phyloP scores from a whole-genome alignment of 2,797 vertebrate species.

The Anas flavirostris region DNA sequence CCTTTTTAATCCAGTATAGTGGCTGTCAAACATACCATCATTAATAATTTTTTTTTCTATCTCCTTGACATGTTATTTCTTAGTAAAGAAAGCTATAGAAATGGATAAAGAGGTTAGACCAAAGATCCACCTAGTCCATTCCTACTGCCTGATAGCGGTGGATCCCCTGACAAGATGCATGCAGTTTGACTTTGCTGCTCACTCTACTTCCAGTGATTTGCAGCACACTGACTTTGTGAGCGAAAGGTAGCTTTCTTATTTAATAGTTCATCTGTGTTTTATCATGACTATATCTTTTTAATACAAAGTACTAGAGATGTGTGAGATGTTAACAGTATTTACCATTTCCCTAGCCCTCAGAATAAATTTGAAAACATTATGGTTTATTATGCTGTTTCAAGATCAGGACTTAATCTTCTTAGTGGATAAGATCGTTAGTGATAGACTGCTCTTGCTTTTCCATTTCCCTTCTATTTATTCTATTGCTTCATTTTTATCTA shows the following conservation, averaged over 20 bases:
- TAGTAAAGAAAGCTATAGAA: slow-evolving; percentile 35
- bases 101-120: background rate
- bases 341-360: background rate
- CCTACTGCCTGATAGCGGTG: background rate
- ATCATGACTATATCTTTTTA: slow-evolving; percentile 12
- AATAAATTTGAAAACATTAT: slow-evolving; percentile 25
- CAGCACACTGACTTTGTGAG: background rate
- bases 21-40: slow-evolving; percentile 7
- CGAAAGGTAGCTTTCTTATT: background rate
- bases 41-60: slow-evolving; percentile 13
- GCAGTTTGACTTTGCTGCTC: background rate
- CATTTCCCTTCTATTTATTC: slow-evolving; percentile 31
- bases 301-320: slow-evolving; percentile 26
- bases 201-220: background rate
- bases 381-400: slow-evolving; percentile 51
- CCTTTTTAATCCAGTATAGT: slow-evolving; percentile 8
- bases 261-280: slow-evolving; percentile 12
- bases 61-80: slow-evolving; percentile 30
- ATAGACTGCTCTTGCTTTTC: slow-evolving; percentile 17
- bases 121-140: background rate
- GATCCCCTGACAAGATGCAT: background rate
- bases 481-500: slow-evolving; percentile 45
- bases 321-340: slow-evolving; percentile 16
- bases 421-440: slow-evolving; percentile 25
- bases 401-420: slow-evolving; percentile 13